phyloP scores from a whole-genome alignment of 1,140 invertebrate genomes.

The Littorina saxatilis region DNA sequence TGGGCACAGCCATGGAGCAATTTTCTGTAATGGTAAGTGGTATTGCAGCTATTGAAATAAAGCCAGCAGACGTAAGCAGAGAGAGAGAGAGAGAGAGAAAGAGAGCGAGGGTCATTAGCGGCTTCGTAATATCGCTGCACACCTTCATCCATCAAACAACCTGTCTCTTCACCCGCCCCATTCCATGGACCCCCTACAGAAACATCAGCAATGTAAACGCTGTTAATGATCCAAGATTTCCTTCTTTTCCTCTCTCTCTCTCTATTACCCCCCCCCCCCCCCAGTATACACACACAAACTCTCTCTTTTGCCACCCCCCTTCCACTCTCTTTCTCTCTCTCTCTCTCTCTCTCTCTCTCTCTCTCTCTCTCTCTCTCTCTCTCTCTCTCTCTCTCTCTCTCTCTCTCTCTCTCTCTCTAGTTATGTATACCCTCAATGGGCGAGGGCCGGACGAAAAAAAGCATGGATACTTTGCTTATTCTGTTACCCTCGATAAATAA shows the following conservation, averaged over 20 bases:
- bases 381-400: background rate
- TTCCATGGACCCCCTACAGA: conserved; percentile 18
- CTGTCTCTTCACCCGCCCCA: background rate
- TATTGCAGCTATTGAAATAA: conserved; percentile 29
- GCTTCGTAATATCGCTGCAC: background rate
- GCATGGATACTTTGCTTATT: too few relatives aligned
- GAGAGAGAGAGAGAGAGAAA: background rate
- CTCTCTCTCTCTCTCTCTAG: too few relatives aligned
- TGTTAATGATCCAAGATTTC: too few relatives aligned
- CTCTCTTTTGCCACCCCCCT: background rate
- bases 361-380: background rate
- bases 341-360: background rate
- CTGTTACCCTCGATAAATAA: too few relatives aligned
- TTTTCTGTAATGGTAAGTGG: conserved; percentile 33
- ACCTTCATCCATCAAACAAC: conserved; percentile 13
- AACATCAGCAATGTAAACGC: background rate
- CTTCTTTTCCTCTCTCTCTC: background rate
- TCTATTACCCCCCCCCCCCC: too few relatives aligned
- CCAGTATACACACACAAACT: too few relatives aligned
- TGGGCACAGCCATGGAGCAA: background rate
- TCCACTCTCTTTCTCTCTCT: too few relatives aligned
- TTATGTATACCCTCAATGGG: too few relatives aligned
- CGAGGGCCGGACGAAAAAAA: too few relatives aligned
- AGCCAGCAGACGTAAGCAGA: background rate
- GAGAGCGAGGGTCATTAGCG: conserved; percentile 11